phyloP scores from a whole-genome alignment of 1,140 invertebrate species.

The Lamellibrachia luymesi region DNA sequence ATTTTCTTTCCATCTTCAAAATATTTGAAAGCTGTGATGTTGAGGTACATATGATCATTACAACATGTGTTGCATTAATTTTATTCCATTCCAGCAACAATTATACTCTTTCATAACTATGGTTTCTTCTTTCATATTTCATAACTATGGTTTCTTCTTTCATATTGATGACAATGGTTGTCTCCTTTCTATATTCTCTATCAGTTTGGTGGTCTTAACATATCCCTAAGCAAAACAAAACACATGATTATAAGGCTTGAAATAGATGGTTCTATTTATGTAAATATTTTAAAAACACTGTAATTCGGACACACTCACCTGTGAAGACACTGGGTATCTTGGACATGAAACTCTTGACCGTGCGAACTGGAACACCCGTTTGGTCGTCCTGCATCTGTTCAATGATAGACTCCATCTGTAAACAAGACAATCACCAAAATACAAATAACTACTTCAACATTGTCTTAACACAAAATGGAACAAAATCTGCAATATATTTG shows the following conservation, averaged over 20 bases:
- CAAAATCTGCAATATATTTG: no score
- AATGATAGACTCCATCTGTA: slow-evolving; percentile 92
- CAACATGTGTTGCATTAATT: neutral
- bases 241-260: no score
- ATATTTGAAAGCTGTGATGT: no score
- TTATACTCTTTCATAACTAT: neutral
- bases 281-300: neutral
- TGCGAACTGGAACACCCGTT: slow-evolving; percentile 89
- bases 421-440: slow-evolving; percentile 17
- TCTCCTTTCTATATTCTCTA: neutral
- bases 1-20: neutral
- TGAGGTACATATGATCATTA: no score
- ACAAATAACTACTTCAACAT: neutral
- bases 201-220: neutral
- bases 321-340: slow-evolving; percentile 96
- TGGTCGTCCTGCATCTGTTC: slow-evolving; percentile 95
- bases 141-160: neutral
- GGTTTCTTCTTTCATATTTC: neutral
- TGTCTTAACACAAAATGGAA: no score
- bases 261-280: no score
- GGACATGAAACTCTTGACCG: slow-evolving; percentile 98
- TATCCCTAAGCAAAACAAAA: no score
- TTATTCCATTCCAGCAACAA: neutral
- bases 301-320: slow-evolving; percentile 61
- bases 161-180: neutral